Base-by-base conservation (phyloP, 2,888 invertebrate species). In the Calliphora vomitoria region DNA sequence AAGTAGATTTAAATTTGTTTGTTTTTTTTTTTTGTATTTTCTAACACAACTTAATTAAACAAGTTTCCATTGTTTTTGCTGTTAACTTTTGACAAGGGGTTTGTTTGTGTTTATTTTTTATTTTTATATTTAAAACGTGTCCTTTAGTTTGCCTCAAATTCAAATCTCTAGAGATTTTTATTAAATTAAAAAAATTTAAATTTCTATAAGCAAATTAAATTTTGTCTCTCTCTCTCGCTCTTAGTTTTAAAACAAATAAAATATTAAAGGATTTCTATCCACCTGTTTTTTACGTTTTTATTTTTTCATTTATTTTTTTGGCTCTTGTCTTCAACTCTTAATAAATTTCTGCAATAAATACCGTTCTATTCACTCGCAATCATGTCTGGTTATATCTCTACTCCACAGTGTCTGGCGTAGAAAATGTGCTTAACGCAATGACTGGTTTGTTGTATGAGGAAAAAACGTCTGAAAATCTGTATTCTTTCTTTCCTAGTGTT, bases 31-130 rank as follows among this genome's bases (percentile, higher is more conserved):
- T 75, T 31, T 81, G 4, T 71, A 53, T 58, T 66, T 75, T 82
- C 25, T 18, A 53, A 66, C 74, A 86, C 83, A 85, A 78, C 89
- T 89, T 87, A 88, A 88, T 88, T 89, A 89, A 88, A 88, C 82
- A 85, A 88, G 50, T 60, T 47, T 82, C 18, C 47, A 68, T 82
- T 58, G 66, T 58, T 81, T 62, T 62, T 82, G 11, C 15, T 47
- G 11, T 79, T 41, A 55, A 31, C 66, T 76, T 88, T 82, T 88
- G 88, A 89, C 85, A 80, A 84, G 72, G 86, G 87, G 78, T 79
- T 75, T 35, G 44, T 35, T 53, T 44, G 13, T 68, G n/a, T 71
- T 72, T 76, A 1, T 69, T 81, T 53, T 64, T n/a, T n/a, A n/a
- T n/a, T n/a, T 25, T 69, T 50, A 47, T 69, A 75, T 8, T 13